Evolutionary conservation across 2,888 invertebrate genomes (phyloP).

Genomic region (Hypolimnas misippus): DNA sequence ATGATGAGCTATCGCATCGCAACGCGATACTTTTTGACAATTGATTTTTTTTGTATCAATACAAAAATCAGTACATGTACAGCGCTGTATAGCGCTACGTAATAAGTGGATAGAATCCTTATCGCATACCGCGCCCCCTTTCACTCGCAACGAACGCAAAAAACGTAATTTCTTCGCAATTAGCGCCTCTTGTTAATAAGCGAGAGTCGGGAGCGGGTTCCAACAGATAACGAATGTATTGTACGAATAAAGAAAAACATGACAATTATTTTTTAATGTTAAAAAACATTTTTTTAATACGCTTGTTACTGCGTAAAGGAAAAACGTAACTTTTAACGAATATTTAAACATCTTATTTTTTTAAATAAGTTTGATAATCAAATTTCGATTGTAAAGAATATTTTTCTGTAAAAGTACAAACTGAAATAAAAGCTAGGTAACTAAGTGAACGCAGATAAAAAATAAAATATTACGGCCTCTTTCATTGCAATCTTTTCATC

Average conservation of each 20-base stretch:
- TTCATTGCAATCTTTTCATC: not conserved
- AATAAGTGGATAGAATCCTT: slow-evolving; percentile 1
- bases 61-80: too few species aligned
- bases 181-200: slow-evolving; percentile 30
- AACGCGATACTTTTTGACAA: too few species aligned
- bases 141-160: slow-evolving; percentile 22
- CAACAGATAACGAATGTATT: slow-evolving; percentile 25
- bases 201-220: slow-evolving; percentile 16
- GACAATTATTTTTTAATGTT: not conserved
- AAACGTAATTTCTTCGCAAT: slow-evolving; percentile 34
- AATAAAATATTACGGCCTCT: not conserved
- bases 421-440: too few species aligned
- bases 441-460: too few species aligned
- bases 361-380: too few species aligned
- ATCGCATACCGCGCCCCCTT: slow-evolving; percentile 25
- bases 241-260: slow-evolving; percentile 9
- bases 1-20: too few species aligned
- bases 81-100: not conserved
- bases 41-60: too few species aligned
- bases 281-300: not conserved
- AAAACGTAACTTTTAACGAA: too few species aligned
- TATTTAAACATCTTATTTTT: too few species aligned
- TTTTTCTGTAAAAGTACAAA: too few species aligned
- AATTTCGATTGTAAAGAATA: too few species aligned
- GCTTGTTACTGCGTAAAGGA: too few species aligned